phyloP scores from a whole-genome alignment of 2,888 invertebrate species.

The Plemyria rubiginata region DNA sequence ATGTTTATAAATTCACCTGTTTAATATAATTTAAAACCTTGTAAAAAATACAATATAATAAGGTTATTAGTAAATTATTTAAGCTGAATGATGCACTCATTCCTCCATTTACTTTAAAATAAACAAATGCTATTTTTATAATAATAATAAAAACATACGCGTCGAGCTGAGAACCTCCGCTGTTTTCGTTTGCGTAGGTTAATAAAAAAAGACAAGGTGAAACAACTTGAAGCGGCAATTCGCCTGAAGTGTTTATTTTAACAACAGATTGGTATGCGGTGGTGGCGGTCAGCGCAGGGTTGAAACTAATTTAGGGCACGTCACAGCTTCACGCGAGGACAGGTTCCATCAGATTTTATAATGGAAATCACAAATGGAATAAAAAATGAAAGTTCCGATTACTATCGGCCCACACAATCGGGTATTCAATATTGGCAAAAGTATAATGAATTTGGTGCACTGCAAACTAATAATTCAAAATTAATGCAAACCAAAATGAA shows the following conservation, averaged over 20 bases:
- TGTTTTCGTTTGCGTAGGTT: background rate
- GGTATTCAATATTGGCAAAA: conserved; percentile 22
- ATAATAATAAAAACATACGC: no score
- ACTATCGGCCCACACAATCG: conserved; percentile 24
- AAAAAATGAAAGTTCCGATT: conserved; percentile 31
- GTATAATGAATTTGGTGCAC: background rate
- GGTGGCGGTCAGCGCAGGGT: conserved; percentile 61
- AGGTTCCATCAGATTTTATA: conserved; percentile 57
- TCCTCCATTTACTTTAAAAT: no score
- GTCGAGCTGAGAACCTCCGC: no score
- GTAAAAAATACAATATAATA: no score
- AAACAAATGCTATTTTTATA: no score
- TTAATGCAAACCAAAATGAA: background rate
- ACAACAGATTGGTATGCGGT: conserved; percentile 63
- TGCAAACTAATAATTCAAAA: conserved; percentile 10
- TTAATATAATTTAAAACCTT: no score
- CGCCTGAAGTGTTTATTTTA: conserved; percentile 38
- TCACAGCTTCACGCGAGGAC: conserved; percentile 57
- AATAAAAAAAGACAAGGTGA: background rate
- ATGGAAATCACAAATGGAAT: conserved; percentile 44
- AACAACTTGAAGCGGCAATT: conserved; percentile 7
- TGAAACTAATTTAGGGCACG: conserved; percentile 77
- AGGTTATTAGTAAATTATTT: no score
- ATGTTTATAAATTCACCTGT: no score
- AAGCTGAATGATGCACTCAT: no score